Percentiles rank a stretch among this genome's conserved stretches.
Evolutionary conservation across 2,888 invertebrate species (phyloP).

Genomic region (Noctua janthina): DNA sequence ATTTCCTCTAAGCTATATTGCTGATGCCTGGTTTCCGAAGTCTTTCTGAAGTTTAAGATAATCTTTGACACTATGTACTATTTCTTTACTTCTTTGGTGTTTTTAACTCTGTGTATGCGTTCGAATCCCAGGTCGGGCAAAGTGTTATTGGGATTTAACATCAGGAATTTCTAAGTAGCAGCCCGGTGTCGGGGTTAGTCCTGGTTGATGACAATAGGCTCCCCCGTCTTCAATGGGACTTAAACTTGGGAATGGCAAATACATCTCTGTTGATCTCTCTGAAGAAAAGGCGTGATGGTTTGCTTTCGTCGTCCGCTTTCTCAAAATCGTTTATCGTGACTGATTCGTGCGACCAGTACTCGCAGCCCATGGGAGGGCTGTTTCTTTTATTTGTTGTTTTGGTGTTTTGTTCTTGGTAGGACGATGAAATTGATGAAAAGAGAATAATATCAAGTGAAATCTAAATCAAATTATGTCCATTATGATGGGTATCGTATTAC

Average conservation of each 20-base stretch:
- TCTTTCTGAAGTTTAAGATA: constrained; percentile 2
- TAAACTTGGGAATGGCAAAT: neutral
- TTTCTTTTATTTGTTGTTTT: neutral
- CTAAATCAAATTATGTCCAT: neutral
- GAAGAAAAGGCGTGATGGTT: neutral
- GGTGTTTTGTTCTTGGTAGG: neutral
- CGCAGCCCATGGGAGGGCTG: neutral
- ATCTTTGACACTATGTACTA: neutral
- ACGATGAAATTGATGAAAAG: neutral
- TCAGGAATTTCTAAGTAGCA: neutral
- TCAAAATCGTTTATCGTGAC: neutral
- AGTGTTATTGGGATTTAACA: neutral
- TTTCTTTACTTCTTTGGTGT: neutral
- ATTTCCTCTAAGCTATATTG: constrained; percentile 15
- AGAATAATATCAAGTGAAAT: neutral
- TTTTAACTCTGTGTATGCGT: neutral
- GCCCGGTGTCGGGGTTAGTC: neutral
- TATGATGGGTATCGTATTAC: too few species aligned
- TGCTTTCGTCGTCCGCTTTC: neutral
- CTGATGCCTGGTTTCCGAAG: neutral
- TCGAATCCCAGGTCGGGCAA: neutral
- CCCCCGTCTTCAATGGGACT: neutral
- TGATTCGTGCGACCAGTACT: neutral
- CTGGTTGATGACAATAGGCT: neutral
- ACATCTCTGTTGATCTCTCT: neutral